Percentiles rank a stretch among this genome's conserved stretches.
These are phyloP conservation scores for Rousettus madagascariensis DNA, from an alignment of 2,797 vertebrate species.

Conservation along the genomic window DNA sequence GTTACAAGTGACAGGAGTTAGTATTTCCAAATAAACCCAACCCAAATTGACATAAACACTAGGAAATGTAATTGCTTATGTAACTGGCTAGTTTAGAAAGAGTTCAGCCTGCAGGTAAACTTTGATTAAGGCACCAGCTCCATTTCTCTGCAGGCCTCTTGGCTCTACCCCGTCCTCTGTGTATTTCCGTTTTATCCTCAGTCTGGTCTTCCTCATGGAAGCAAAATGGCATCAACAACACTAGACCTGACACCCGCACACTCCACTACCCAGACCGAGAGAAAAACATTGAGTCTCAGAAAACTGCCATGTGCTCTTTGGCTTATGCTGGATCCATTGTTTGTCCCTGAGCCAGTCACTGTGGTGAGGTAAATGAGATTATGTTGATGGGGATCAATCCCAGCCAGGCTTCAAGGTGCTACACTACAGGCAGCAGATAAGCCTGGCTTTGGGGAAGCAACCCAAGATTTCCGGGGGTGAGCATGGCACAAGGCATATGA, in stretches of 20 bases:
- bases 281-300: background rate
- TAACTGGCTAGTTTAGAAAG: background rate
- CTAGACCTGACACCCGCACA: background rate
- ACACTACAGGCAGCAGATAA: background rate
- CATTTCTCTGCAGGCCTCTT: background rate
- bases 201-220: background rate
- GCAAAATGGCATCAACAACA: background rate
- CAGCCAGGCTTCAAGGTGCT: background rate
- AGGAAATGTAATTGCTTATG: background rate
- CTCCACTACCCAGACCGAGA: background rate
- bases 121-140: background rate
- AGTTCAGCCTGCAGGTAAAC: background rate
- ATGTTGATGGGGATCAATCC: background rate
- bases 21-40: background rate
- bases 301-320: background rate
- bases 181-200: background rate
- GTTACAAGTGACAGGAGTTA: background rate
- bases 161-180: background rate
- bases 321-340: background rate
- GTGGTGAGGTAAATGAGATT: background rate
- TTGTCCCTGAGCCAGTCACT: background rate
- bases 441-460: background rate
- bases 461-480: background rate
- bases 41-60: background rate
- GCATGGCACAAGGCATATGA: background rate